Base-by-base conservation (phyloP, 1,140 invertebrate species). In the Pseudomyrmex dendroicus region DNA sequence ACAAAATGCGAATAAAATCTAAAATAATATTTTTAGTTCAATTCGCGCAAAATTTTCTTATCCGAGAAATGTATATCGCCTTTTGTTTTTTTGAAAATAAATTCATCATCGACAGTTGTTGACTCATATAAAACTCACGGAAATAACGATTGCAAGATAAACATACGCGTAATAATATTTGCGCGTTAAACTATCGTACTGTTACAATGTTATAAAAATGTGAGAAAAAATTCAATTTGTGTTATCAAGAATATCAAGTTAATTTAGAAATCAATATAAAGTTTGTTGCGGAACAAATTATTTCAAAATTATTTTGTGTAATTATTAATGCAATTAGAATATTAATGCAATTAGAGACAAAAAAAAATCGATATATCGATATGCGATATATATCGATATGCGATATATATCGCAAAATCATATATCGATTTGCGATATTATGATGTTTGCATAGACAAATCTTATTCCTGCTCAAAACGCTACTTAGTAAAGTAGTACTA, bases 21-120 rank as follows among this genome's bases (percentile, higher is more conserved):
- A 8, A 20, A 44, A 17, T 57, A 15, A 76, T 35, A 52, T 78
- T 66, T 12, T 76, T 68, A 59, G 68, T 78, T 68, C 57, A 68
- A 68, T 48, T 68, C 4, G 57, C 20, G 48, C 20, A 0, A 3
- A 5, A 35, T 35, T 12, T 20, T 46, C 9, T 44, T 15, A 20
- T 4, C 2, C 48, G 3, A 8, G 7, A 25, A n/a, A 68, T 12
- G 5, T 46, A 48, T 13, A 78, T 25, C 9, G 13, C 4, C 13
- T 44, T 15, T 48, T 46, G 44, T 59, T 73, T 76, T 76, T 35
- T 20, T 48, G 5, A 66, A 12, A 9, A 76, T 76, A 76, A 66
- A 66, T 76, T 76, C 62, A 76, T 35, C 22, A 7, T 44, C 15
- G 48, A 8, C 4, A 56, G 56, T 44, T 13, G 22, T 12, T 68